Percentiles rank a stretch among this genome's conserved stretches.
These are phyloP conservation scores for Ophiothrix spiculata DNA, from an alignment of 35 echinoderm and acorn worm genomes.

Conservation along the genomic window DNA sequence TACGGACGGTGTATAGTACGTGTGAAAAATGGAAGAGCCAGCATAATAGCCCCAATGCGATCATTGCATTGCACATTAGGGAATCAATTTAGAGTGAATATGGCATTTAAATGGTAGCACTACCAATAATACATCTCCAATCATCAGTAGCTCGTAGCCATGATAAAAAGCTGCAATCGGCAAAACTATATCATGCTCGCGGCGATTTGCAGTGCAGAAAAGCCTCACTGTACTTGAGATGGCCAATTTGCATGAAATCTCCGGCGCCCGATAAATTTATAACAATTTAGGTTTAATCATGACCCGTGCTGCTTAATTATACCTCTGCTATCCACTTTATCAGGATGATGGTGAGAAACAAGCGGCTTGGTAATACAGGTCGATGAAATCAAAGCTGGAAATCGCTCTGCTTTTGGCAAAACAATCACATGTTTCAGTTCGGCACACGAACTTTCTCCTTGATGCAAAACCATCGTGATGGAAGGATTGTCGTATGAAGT, in stretches of 20 bases:
- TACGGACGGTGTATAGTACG: no score
- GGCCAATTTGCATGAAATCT: background rate
- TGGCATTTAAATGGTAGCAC: background rate
- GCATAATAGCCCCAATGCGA: background rate
- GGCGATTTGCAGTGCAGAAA: background rate
- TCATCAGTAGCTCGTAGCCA: no score
- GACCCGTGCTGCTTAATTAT: constrained; percentile 12
- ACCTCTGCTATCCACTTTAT: background rate
- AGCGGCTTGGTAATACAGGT: background rate
- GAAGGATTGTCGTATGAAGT: background rate
- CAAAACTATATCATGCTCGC: background rate
- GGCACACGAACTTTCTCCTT: background rate
- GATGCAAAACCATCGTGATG: background rate
- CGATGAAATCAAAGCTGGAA: background rate
- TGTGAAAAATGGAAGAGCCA: background rate
- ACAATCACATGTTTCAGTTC: background rate
- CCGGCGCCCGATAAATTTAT: constrained; percentile 7
- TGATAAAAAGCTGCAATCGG: no score
- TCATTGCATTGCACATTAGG: background rate
- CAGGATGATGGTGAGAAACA: no score
- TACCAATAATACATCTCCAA: background rate
- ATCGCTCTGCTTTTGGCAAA: background rate
- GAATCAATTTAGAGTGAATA: background rate
- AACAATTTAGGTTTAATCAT: constrained; percentile 14
- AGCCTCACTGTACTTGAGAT: background rate